Evolutionary conservation across 1,140 invertebrate species (phyloP), one percentile per base, ranked within the genome.

Genomic region (Zaprionus vittiger): DNA sequence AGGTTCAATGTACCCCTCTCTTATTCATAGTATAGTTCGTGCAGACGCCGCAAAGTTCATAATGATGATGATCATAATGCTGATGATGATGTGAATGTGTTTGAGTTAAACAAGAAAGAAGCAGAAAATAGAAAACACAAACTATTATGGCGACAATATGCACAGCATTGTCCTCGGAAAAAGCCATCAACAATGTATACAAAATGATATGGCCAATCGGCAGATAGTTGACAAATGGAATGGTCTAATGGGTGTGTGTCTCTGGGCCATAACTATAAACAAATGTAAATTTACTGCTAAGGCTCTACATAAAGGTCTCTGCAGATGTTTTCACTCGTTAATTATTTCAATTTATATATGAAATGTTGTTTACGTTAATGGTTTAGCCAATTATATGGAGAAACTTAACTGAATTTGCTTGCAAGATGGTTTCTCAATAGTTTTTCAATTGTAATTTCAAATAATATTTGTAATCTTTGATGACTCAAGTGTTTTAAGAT

Each of bases 1-100:
- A 69, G 72, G 83, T 86, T 86, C 83, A 87, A 71, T 83, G 83
- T 64, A 77, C 73, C 55, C 69, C 67, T 65, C 67, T 65, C 47
- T 56, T 60, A 52, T 41, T 56, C 60, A 57, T 52, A 54, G 37
- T 66, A 59, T 62, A 73, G 68, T 83, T 83, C 81, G 81, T 83
- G 79, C 79, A 74, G 79, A 68, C 41, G 41, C n/a, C 70, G 28
- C 63, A 64, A 61, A 79, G 44, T 49, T 75, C 38, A 81, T 81
- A 79, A 77, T 73, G 57, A 49, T 52, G 73, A 73, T 67, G 65
- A 69, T 83, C 72, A 79, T 65, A 73, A 73, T 70, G 60, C 81
- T 75, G 63, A 63, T 62, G 62, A 67, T 62, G 75, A 73, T 41
- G 72, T 79, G 66, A 56, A 56, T 28, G 47, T 54, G 31, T 14